phyloP scores from a whole-genome alignment of 2,888 invertebrate genomes.

The Nezara viridula region DNA sequence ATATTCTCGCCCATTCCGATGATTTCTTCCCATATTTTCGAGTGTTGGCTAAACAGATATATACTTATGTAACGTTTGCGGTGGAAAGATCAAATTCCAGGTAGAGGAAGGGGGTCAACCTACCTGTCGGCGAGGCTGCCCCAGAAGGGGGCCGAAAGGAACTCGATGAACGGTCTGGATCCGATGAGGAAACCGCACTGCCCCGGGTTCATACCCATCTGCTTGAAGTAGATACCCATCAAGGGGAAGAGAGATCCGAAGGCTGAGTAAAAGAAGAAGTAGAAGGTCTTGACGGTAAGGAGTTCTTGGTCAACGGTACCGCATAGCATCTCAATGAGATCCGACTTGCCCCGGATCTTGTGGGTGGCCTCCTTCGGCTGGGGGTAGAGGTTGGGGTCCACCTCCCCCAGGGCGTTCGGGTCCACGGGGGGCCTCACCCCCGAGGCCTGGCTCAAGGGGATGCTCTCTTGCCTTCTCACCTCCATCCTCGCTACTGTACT shows the following conservation, averaged over 20 bases:
- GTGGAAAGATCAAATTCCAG: background rate
- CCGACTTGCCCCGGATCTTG: constrained; percentile 89
- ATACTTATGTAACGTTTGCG: background rate
- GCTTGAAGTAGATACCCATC: constrained; percentile 99
- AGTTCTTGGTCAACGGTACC: constrained; percentile 91
- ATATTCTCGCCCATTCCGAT: background rate
- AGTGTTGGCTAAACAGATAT: background rate
- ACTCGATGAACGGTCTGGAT: constrained; percentile 96
- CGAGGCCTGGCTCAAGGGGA: constrained; percentile 58
- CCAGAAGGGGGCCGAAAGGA: constrained; percentile 98
- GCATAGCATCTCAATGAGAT: constrained; percentile 85
- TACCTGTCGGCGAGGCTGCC: constrained; percentile 92
- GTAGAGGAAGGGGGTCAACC: constrained; percentile 63
- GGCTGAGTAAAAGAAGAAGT: constrained; percentile 99
- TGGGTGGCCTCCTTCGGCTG: constrained; percentile 90
- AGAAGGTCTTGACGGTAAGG: constrained; percentile 95
- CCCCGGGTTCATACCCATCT: constrained; percentile 98
- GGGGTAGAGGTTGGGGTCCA: constrained; percentile 84
- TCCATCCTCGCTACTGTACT: constrained; percentile 6
- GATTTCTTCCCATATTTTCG: background rate
- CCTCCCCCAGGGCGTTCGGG: constrained; percentile 87
- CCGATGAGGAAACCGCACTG: constrained; percentile 96
- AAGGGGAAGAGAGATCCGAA: constrained; percentile 98
- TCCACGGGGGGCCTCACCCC: constrained; percentile 81
- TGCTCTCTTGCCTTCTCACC: constrained; percentile 49